Evolutionary conservation across 2,888 invertebrate species (phyloP).

Genomic region (Galerucella calmariensis): DNA sequence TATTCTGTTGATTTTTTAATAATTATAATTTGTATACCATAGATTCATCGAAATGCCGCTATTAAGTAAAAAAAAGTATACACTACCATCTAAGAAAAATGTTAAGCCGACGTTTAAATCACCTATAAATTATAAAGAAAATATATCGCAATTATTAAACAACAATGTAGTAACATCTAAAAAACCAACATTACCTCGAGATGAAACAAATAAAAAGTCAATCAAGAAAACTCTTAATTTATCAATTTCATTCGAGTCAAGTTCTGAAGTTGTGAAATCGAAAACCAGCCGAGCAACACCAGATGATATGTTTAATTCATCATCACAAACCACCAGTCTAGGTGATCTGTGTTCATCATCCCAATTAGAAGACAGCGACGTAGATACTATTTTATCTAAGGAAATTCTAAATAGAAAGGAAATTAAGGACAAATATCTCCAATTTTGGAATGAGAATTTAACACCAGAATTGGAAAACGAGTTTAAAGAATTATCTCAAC

Average conservation of each 20-base stretch:
- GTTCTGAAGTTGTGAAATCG: too few species aligned
- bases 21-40: too few species aligned
- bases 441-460: slow-evolving; percentile 33
- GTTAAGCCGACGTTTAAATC: not conserved
- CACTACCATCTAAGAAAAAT: not conserved
- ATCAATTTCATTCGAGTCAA: too few species aligned
- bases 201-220: not conserved
- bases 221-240: too few species aligned
- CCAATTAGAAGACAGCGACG: not conserved
- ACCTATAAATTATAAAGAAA: not conserved
- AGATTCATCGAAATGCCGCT: not conserved
- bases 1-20: not conserved
- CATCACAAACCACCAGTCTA: too few species aligned
- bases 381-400: slow-evolving; percentile 23
- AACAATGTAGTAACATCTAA: not conserved
- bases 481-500: slow-evolving; percentile 6
- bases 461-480: slow-evolving; percentile 1
- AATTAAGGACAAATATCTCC: slow-evolving; percentile 37
- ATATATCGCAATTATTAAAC: not conserved
- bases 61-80: not conserved
- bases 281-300: not conserved
- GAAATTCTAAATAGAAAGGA: slow-evolving; percentile 31
- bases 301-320: slow-evolving; percentile 1
- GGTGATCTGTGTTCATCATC: too few species aligned
- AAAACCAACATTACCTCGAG: not conserved